Conservation (phyloP, 2,113 vertebrate species). For the Brachyhypopomus occidentalis region DNA sequence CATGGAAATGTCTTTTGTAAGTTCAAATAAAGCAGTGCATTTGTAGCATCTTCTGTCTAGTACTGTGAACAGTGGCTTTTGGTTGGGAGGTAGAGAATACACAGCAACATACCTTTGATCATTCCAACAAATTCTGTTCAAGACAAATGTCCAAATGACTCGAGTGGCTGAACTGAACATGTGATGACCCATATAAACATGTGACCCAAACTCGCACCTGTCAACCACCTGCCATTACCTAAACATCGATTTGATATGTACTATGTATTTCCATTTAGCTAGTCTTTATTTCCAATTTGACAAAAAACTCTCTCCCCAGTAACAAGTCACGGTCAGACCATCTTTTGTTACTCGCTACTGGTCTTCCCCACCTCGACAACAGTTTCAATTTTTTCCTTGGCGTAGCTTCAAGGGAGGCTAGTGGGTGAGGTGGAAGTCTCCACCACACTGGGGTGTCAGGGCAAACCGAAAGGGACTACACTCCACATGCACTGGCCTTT, state of each 20-base stretch:
- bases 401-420: conserved; percentile 25
- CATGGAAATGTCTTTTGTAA: no score
- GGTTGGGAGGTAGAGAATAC: background rate
- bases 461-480: conserved; percentile 68
- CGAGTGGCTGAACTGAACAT: background rate
- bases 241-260: conserved; percentile 23
- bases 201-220: background rate
- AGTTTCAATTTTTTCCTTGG: conserved; percentile 46
- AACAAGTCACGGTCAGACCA: conserved; percentile 43
- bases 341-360: conserved; percentile 41
- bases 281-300: background rate
- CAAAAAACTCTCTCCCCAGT: conserved; percentile 32
- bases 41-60: background rate
- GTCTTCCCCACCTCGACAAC: conserved; percentile 37
- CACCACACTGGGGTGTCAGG: conserved; percentile 6
- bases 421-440: conserved; percentile 66
- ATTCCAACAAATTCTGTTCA: background rate
- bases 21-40: background rate
- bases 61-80: background rate
- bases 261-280: conserved; percentile 36
- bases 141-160: background rate
- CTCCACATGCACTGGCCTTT: conserved; percentile 87
- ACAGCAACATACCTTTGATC: background rate
- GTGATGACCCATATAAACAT: background rate
- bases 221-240: background rate